A percentile compares a stretch with the other conserved stretches of the same genome.
Evolutionary conservation across 2,113 vertebrate species (phyloP).

Genomic region (Python bivittatus): DNA sequence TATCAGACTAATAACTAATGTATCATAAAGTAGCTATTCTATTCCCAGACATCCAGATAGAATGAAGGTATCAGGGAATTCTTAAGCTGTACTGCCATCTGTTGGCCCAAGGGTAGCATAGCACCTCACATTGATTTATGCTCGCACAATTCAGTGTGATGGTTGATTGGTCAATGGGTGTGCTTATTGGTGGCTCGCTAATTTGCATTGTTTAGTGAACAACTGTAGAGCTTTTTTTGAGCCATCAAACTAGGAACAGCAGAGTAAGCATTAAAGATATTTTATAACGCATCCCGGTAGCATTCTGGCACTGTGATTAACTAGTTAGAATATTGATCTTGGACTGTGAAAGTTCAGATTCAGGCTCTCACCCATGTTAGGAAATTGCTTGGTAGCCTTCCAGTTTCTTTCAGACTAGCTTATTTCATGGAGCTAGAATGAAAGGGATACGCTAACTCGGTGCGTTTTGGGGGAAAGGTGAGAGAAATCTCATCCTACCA

Average conservation of each 20-base stretch:
- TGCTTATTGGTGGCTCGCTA: neutral
- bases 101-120: slow-evolving; percentile 41
- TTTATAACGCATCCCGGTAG: neutral
- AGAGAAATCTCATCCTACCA: too few species aligned
- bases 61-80: neutral
- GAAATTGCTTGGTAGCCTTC: neutral
- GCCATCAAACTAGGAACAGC: accelerated
- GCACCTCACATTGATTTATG: slow-evolving; percentile 2
- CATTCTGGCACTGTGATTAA: neutral
- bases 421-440: neutral
- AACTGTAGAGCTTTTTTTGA: accelerated
- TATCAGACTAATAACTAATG: slow-evolving; percentile 42
- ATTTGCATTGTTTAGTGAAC: accelerated
- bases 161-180: accelerated
- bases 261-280: neutral
- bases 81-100: slow-evolving; percentile 68
- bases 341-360: neutral
- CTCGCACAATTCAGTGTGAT: neutral
- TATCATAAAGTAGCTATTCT: slow-evolving; percentile 32
- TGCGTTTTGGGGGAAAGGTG: neutral
- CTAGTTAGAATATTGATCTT: neutral
- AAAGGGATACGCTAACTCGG: neutral
- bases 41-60: neutral
- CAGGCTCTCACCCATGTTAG: too few species aligned
- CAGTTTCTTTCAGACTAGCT: neutral